These are phyloP conservation scores for Xenopus petersii DNA, from an alignment of 2,797 vertebrate species.

Conservation along the genomic window DNA sequence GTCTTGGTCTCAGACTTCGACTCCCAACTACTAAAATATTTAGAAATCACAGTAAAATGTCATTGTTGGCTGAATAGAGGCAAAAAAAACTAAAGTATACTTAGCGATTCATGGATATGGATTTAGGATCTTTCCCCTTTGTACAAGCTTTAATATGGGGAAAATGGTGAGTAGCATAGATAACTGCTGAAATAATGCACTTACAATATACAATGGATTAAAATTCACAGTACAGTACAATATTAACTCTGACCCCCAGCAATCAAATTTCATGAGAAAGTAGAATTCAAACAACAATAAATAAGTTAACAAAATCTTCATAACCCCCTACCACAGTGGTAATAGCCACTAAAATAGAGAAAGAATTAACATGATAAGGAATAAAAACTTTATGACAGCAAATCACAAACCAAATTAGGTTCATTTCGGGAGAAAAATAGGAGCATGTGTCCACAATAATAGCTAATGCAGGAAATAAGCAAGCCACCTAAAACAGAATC, in stretches of 20 bases:
- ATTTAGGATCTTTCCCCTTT: too few relatives aligned
- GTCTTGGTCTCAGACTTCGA: too few relatives aligned
- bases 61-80: too few relatives aligned
- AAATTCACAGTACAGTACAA: constrained; percentile 38
- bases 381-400: constrained; percentile 23
- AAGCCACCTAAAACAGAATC: constrained; percentile 73
- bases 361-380: constrained; percentile 66
- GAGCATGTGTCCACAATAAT: constrained; percentile 70
- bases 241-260: constrained; percentile 35
- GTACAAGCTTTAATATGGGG: not conserved
- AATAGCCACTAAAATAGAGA: constrained; percentile 7
- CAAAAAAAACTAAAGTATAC: too few relatives aligned
- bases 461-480: constrained; percentile 77
- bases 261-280: constrained; percentile 31
- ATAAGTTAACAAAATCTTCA: constrained; percentile 23
- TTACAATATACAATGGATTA: constrained; percentile 37
- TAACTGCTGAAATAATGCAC: constrained; percentile 27
- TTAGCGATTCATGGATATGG: too few relatives aligned
- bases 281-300: constrained; percentile 33
- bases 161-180: constrained; percentile 11
- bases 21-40: too few relatives aligned
- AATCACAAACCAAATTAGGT: constrained; percentile 64
- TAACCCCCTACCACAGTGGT: constrained; percentile 16
- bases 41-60: too few relatives aligned
- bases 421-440: constrained; percentile 54